Conservation (phyloP, 2,113 vertebrate genomes). For the Dromaius novaehollandiae region DNA sequence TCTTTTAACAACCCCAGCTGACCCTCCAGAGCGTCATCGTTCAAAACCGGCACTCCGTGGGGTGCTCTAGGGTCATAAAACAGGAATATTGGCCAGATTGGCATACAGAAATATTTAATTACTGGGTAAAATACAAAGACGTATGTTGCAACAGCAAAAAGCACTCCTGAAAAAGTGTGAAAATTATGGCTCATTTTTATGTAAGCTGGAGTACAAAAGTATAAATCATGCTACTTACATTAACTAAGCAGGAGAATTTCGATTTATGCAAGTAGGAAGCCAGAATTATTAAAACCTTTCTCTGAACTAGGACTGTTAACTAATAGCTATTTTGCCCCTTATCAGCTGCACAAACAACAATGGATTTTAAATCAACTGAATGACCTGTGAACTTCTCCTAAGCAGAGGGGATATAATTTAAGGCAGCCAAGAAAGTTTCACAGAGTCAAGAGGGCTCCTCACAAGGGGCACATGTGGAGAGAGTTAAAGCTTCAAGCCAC, state of each 20-base stretch:
- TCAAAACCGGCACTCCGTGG: not conserved
- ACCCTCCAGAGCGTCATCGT: not conserved
- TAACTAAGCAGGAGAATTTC: slow-evolving; percentile 21
- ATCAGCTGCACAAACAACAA: slow-evolving; percentile 69
- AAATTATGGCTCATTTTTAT: slow-evolving; percentile 19
- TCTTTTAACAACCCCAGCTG: not conserved
- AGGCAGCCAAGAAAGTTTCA: slow-evolving; percentile 6
- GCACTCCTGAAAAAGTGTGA: not conserved
- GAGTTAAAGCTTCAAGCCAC: slow-evolving; percentile 49
- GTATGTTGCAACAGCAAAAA: not conserved
- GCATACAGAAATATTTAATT: not conserved
- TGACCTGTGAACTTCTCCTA: slow-evolving; percentile 32
- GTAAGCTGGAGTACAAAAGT: not conserved
- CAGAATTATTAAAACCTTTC: slow-evolving; percentile 11
- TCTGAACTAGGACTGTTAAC: not conserved
- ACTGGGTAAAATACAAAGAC: not conserved
- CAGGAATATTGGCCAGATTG: not conserved
- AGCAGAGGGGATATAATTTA: not conserved
- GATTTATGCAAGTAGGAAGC: slow-evolving; percentile 15
- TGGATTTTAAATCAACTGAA: slow-evolving; percentile 54
- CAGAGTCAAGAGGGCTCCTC: slow-evolving; percentile 17
- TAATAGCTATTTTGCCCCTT: slow-evolving; percentile 39
- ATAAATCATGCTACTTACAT: slow-evolving; percentile 37
- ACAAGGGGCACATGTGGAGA: slow-evolving; percentile 37
- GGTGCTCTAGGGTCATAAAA: not conserved